A percentile compares a stretch with the other conserved stretches of the same genome.
Evolutionary conservation across 2,797 vertebrate species (phyloP).

Genomic region (Botia almorhae): DNA sequence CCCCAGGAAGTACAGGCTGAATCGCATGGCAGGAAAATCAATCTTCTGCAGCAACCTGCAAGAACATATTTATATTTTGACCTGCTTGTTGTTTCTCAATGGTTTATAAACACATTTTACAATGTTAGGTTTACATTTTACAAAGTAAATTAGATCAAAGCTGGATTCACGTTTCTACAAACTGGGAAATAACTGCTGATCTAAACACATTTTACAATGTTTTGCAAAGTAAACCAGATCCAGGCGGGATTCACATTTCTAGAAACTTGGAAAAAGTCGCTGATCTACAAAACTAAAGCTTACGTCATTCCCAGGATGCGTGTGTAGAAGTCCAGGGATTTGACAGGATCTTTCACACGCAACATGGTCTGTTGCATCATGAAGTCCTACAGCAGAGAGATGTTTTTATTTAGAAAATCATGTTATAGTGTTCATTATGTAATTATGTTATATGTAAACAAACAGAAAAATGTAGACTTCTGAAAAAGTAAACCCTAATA

Average conservation of each 20-base stretch:
- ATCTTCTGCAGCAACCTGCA: constrained; percentile 91
- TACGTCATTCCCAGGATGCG: constrained; percentile 96
- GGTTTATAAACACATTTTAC: not conserved
- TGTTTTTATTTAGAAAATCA: not conserved
- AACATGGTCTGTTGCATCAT: constrained; percentile 98
- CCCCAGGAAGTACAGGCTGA: constrained; percentile 95
- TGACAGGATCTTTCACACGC: constrained; percentile 93
- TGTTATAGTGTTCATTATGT: too few relatives aligned
- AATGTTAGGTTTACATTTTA: not conserved
- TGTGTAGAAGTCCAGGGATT: constrained; percentile 96
- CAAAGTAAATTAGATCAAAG: too few relatives aligned
- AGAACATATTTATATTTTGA: not conserved
- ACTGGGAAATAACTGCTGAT: not conserved
- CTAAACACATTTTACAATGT: too few relatives aligned
- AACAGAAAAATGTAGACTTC: not conserved
- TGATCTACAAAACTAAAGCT: constrained; percentile 63
- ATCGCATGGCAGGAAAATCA: constrained; percentile 95
- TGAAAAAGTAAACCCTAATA: too few relatives aligned
- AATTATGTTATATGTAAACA: too few relatives aligned
- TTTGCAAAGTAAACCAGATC: too few relatives aligned
- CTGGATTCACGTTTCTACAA: not conserved
- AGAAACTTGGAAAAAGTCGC: not conserved
- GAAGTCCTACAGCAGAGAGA: constrained; percentile 83
- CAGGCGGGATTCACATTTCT: not conserved
- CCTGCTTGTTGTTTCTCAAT: not conserved